Evolutionary conservation across 1,140 invertebrate species (phyloP).

Genomic region (Papilio polyxenes): DNA sequence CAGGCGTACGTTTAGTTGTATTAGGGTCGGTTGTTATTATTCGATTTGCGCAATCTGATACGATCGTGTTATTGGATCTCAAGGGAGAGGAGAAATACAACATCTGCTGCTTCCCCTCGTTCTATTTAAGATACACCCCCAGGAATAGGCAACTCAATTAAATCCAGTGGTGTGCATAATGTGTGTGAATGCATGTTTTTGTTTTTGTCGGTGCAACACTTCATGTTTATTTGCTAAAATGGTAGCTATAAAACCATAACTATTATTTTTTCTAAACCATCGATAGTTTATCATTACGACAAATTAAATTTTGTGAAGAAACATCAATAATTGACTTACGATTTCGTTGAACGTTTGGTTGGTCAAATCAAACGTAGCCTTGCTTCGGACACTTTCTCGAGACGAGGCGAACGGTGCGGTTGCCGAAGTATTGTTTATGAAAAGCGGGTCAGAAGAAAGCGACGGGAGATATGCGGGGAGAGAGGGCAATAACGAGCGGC

Average conservation of each 20-base stretch:
- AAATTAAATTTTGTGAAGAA: neutral
- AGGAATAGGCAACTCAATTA: conserved; percentile 20
- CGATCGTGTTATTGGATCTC: conserved; percentile 36
- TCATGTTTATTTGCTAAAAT: neutral
- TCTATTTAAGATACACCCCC: conserved; percentile 25
- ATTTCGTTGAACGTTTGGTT: conserved; percentile 19
- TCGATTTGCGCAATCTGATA: conserved; percentile 46
- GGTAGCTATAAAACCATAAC: neutral
- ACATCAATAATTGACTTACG: conserved; percentile 17
- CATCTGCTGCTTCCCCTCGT: conserved; percentile 41
- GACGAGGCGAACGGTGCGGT: conserved; percentile 57
- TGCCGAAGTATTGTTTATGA: conserved; percentile 77
- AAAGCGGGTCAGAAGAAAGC: conserved; percentile 79
- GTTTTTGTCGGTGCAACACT: neutral
- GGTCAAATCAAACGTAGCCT: conserved; percentile 43
- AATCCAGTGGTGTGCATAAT: conserved; percentile 11
- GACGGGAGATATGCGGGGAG: conserved; percentile 58
- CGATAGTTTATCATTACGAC: neutral
- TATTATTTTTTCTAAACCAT: neutral
- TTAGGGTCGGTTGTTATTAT: conserved; percentile 31
- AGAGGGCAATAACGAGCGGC: conserved; percentile 49
- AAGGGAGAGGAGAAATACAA: conserved; percentile 27
- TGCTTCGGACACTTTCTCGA: conserved; percentile 72
- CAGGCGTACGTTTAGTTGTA: conserved; percentile 1
- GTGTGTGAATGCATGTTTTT: no score